Base-by-base conservation (phyloP, 2,888 invertebrate species). In the Ormyrus rosae region DNA sequence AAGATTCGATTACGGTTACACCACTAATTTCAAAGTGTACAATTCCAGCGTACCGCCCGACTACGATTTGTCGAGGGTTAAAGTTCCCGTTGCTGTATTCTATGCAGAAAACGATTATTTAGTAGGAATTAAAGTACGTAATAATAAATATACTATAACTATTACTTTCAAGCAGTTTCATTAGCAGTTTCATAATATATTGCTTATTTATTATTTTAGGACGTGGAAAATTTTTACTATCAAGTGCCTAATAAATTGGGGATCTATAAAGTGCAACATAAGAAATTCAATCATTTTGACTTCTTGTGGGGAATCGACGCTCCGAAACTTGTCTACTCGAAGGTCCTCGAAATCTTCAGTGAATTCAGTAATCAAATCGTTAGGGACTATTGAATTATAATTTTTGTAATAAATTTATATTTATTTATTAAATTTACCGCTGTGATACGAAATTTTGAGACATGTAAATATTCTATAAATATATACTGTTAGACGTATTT, bases 101-200 rank as follows among this genome's bases (percentile, higher is more conserved):
- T 94, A 94, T 85, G 93, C 94, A 0, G 91, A 93, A 60, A 95
- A 95, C 84, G 97, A 97, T 88, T 94, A 94, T 93, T 89, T 96
- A 3, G 93, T 96, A 0, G 93, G 93, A 84, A 91, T 93, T 46
- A 85, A 88, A 83, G 93, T 93, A 89, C 88, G 89, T 88, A 64
- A 64, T 46, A 45, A n/a, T 34, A 6, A 13, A n/a, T 34, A 6
- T 60, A 55, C 5, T 34, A 45, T 60, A 34, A 45, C n/a, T 61
- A 3, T 4, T 11, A 11, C 53, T 6, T 10, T 53, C n/a, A 56
- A 56, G 5, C 10, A 56, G 5, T 56, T 13, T 56, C 10, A 53
- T 53, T 13, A 10, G 10, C 0, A 5, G 56, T 5, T 56, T 56
- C 13, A 6, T 56, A 11, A 56, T 11, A 55, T 34, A 34, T 34